These are phyloP conservation scores for Eunapius fragilis DNA, from an alignment of 37 sponge, comb jelly and placozoan genomes.

Conservation along the genomic window DNA sequence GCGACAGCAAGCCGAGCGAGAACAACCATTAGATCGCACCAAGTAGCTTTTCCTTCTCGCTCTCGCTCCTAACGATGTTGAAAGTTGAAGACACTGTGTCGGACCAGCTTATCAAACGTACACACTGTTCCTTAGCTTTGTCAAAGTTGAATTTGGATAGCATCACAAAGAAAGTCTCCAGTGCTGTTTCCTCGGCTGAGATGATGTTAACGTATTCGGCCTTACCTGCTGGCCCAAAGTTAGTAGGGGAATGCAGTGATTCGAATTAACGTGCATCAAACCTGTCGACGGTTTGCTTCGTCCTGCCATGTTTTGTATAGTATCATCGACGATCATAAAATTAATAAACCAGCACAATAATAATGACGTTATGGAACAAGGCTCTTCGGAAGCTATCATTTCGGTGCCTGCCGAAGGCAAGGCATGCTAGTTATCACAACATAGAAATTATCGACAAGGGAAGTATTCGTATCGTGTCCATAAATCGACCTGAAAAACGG, in stretches of 20 bases:
- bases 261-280: background rate
- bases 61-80: slow-evolving; percentile 43
- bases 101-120: slow-evolving; percentile 7
- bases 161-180: slow-evolving; percentile 68
- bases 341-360: too few relatives aligned
- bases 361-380: background rate
- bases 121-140: slow-evolving; percentile 63
- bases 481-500: slow-evolving; percentile 60
- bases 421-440: background rate
- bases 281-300: background rate
- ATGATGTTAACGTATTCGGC: slow-evolving; percentile 41
- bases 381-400: background rate
- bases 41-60: slow-evolving; percentile 41
- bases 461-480: background rate
- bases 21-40: slow-evolving; percentile 56
- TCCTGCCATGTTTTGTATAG: background rate
- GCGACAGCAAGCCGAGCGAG: slow-evolving; percentile 37
- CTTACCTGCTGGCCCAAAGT: background rate
- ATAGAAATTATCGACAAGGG: background rate
- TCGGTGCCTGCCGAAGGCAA: background rate
- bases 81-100: background rate
- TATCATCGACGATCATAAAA: too few relatives aligned
- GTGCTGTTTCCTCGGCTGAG: slow-evolving; percentile 44
- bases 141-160: slow-evolving; percentile 68
- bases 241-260: background rate